Base-by-base conservation (phyloP, 2,888 invertebrate genomes). In the Epinotia demarniana region DNA sequence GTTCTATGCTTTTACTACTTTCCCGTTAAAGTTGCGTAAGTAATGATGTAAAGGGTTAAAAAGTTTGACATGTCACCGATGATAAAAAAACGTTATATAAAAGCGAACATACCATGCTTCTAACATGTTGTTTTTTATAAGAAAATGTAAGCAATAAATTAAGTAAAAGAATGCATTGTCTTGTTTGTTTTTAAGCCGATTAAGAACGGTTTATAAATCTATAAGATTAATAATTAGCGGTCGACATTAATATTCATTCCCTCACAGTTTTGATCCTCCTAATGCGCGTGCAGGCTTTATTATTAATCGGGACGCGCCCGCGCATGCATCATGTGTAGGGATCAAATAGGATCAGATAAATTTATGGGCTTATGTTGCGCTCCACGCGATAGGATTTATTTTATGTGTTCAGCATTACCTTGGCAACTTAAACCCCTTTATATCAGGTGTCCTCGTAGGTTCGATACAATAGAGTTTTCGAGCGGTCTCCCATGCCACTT, bases 311-410 rank as follows among this genome's bases (percentile, higher is more conserved):
- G 57, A 75, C 75, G 77, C 77, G 77, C 76, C 62, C 74, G 76
- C 77, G 75, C 79, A 74, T 80, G 78, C 79, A 77, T 81, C 79
- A 79, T 79, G 77, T 78, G 79, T 77, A 77, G 77, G 82, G 82
- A 82, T 82, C 78, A 83, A 81, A 82, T 78, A 74, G 81, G 83
- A 81, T 83, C 79, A 81, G 79, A 76, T 77, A 78, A 79, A 82
- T 80, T 79, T 81, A 82, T 79, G 79, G 66, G 79, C 75, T 78
- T 78, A 78, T 55, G 75, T 66, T 67, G 75, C 62, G 74, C 75
- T 57, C 71, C 66, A 62, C 67, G 71, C 67, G 33, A 18, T 43
- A 72, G 67, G 75, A 72, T 75, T 75, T 72, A 75, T 67, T 71
- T 72, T 62, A 75, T 75, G 71, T 75, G 71, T 46, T 72, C 71